Evolutionary conservation across 1,140 invertebrate genomes (phyloP).

Genomic region (Penaeus indicus): DNA sequence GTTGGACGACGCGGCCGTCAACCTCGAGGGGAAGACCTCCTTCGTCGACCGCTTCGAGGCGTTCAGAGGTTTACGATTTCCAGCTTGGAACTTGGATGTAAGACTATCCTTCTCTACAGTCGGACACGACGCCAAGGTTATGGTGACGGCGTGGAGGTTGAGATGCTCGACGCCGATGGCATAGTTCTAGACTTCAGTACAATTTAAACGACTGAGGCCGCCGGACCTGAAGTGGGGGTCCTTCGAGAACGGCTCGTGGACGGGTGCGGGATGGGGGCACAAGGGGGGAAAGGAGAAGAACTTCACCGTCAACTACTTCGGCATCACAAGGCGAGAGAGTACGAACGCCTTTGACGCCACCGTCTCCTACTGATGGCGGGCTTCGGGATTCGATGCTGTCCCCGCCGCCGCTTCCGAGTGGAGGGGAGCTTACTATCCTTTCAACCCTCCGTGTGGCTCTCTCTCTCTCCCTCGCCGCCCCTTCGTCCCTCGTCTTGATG

Average conservation of each 20-base stretch:
- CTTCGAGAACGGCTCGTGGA: slow-evolving; percentile 46
- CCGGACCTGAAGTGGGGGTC: slow-evolving; percentile 47
- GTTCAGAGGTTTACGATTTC: slow-evolving; percentile 41
- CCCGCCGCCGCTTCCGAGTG: slow-evolving; percentile 48
- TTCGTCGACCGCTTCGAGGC: slow-evolving; percentile 38
- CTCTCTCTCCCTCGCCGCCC: neutral
- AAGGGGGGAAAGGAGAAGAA: slow-evolving; percentile 52
- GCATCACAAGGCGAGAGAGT: slow-evolving; percentile 11
- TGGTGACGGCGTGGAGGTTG: slow-evolving; percentile 26
- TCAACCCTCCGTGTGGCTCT: slow-evolving; percentile 19
- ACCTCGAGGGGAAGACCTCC: neutral
- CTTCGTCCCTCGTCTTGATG: neutral
- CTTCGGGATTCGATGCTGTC: slow-evolving; percentile 34
- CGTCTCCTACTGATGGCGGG: slow-evolving; percentile 53
- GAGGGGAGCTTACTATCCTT: slow-evolving; percentile 41
- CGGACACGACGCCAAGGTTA: neutral
- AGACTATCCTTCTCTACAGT: neutral
- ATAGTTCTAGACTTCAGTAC: slow-evolving; percentile 40
- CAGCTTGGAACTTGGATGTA: slow-evolving; percentile 22
- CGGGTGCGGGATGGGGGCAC: slow-evolving; percentile 54
- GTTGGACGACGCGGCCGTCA: neutral
- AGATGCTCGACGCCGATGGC: slow-evolving; percentile 40
- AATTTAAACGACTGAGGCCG: neutral
- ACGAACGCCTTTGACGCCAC: slow-evolving; percentile 42
- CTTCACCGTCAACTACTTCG: slow-evolving; percentile 59